Evolutionary conservation across 1,140 invertebrate species (phyloP).

Genomic region (Euschistus heros): DNA sequence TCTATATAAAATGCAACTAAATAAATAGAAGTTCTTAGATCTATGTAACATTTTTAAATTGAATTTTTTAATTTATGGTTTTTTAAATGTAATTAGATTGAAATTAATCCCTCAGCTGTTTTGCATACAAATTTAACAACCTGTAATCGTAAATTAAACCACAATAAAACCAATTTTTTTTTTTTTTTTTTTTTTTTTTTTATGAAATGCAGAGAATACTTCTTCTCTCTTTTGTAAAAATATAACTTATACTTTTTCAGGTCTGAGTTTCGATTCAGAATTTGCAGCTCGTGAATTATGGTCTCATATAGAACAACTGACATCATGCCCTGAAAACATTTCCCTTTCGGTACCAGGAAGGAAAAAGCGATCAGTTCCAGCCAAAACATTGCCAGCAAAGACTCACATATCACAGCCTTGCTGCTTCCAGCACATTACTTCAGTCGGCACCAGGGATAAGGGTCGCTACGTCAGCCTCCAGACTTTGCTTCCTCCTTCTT

Average conservation of each 20-base stretch:
- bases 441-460: constrained; percentile 54
- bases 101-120: too few species aligned
- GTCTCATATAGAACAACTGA: constrained; percentile 55
- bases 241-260: constrained; percentile 22
- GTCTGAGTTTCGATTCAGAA: constrained; percentile 56
- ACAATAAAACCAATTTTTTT: too few species aligned
- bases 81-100: too few species aligned
- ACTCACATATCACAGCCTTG: constrained; percentile 76
- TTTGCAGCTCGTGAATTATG: constrained; percentile 60
- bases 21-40: too few species aligned
- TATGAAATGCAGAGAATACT: too few species aligned
- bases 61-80: too few species aligned
- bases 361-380: constrained; percentile 39
- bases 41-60: too few species aligned
- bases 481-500: constrained; percentile 23
- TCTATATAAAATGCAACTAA: too few species aligned
- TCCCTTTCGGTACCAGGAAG: constrained; percentile 55
- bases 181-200: too few species aligned
- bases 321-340: constrained; percentile 70
- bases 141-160: too few species aligned
- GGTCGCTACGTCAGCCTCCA: constrained; percentile 20
- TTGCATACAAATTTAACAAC: too few species aligned
- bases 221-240: too few species aligned
- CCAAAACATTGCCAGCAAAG: constrained; percentile 51
- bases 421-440: constrained; percentile 77